These are phyloP conservation scores for Nomada fabriciana DNA, from an alignment of 2,888 invertebrate species.

Conservation along the genomic window DNA sequence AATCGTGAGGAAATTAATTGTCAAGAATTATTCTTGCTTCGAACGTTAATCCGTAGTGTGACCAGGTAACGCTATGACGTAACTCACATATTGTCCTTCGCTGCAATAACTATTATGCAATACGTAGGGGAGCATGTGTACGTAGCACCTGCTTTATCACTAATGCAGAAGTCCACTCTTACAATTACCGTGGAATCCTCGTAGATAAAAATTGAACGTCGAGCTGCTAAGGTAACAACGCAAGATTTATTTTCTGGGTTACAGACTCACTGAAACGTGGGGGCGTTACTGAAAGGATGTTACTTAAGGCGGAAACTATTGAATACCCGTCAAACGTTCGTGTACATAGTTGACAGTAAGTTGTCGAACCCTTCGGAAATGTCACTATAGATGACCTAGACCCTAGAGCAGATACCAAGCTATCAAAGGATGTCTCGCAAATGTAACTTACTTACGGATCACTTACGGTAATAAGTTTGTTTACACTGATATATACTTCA, in stretches of 20 bases:
- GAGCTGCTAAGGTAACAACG: not conserved
- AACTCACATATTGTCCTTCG: no score
- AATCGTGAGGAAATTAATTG: not conserved
- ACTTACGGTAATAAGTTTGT: not conserved
- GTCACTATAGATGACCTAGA: constrained; percentile 60
- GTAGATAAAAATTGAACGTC: not conserved
- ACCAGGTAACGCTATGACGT: no score
- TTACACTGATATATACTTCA: not conserved
- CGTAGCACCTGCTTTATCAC: no score
- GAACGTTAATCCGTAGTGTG: no score
- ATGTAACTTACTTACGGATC: not conserved
- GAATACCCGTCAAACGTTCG: constrained; percentile 69
- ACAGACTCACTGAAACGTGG: constrained; percentile 42
- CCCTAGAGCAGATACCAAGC: constrained; percentile 36
- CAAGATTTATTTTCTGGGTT: constrained; percentile 32
- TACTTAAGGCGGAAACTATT: constrained; percentile 68
- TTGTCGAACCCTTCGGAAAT: constrained; percentile 59
- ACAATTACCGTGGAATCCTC: no score
- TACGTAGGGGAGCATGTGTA: no score
- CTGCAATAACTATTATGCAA: no score
- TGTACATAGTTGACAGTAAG: constrained; percentile 54
- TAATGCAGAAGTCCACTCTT: no score
- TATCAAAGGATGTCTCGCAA: constrained; percentile 13
- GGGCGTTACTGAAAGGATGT: constrained; percentile 57
- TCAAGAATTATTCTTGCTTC: not conserved